phyloP scores from a whole-genome alignment of 1,140 invertebrate genomes.

The Drosophila setifemur region DNA sequence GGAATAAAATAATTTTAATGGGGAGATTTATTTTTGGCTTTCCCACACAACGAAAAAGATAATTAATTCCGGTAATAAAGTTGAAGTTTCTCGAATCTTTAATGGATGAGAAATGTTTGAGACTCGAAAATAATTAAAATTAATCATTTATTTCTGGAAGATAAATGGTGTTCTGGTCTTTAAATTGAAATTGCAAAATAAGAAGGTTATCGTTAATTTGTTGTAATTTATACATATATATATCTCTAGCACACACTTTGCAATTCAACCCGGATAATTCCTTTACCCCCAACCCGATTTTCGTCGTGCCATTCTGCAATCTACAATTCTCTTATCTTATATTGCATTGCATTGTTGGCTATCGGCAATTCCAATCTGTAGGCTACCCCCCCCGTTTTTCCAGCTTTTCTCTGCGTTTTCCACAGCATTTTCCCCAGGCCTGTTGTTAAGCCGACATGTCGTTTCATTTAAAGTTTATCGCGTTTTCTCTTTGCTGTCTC shows the following conservation, averaged over 20 bases:
- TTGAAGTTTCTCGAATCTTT: too few species aligned
- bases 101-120: too few species aligned
- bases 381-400: slow-evolving; percentile 17
- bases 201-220: too few species aligned
- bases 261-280: neutral
- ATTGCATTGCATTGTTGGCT: slow-evolving; percentile 25
- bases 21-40: neutral
- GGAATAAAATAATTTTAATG: neutral
- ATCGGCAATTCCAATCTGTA: slow-evolving; percentile 43
- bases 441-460: slow-evolving; percentile 53
- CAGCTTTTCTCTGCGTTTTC: neutral
- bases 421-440: slow-evolving; percentile 16
- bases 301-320: slow-evolving; percentile 1
- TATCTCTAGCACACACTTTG: neutral
- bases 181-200: too few species aligned
- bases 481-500: slow-evolving; percentile 10
- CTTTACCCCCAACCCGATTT: neutral
- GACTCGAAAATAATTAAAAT: too few species aligned
- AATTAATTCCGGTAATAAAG: too few species aligned
- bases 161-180: too few species aligned
- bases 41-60: too few species aligned
- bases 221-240: neutral
- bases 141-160: too few species aligned
- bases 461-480: slow-evolving; percentile 63
- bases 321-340: slow-evolving; percentile 35